Evolutionary conservation across 2,888 invertebrate genomes (phyloP).

Genomic region (Perdita meconis): DNA sequence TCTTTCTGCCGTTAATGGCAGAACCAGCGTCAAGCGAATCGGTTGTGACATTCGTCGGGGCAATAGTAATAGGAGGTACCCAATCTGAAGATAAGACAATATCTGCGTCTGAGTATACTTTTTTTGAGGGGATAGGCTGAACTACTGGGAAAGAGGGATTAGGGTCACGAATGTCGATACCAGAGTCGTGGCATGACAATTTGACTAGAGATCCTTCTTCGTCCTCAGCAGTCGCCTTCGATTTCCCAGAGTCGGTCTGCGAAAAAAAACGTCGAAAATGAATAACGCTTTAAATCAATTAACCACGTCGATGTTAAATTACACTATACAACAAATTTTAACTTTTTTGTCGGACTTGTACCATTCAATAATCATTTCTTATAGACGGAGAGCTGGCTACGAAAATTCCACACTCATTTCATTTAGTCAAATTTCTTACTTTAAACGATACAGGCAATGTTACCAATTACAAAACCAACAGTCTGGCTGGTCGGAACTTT

Average conservation of each 20-base stretch:
- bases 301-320: not conserved
- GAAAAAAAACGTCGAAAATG: not conserved
- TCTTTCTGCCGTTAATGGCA: slow-evolving; percentile 87
- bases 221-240: slow-evolving; percentile 83
- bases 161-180: slow-evolving; percentile 94
- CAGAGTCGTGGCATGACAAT: slow-evolving; percentile 94
- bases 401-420: too few species aligned
- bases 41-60: slow-evolving; percentile 88
- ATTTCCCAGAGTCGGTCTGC: slow-evolving; percentile 79
- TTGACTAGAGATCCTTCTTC: slow-evolving; percentile 90
- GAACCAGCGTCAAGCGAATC: slow-evolving; percentile 85
- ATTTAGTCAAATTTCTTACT: too few species aligned
- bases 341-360: too few species aligned
- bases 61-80: slow-evolving; percentile 93
- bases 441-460: too few species aligned
- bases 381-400: too few species aligned
- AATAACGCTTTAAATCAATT: not conserved
- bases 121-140: slow-evolving; percentile 88
- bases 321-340: too few species aligned
- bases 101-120: slow-evolving; percentile 94
- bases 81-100: slow-evolving; percentile 94
- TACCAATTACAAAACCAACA: too few species aligned
- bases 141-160: slow-evolving; percentile 86
- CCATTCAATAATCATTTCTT: too few species aligned
- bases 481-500: too few species aligned